These are phyloP conservation scores for Mormyrus iriodes DNA, from an alignment of 2,113 vertebrate genomes.

Conservation along the genomic window DNA sequence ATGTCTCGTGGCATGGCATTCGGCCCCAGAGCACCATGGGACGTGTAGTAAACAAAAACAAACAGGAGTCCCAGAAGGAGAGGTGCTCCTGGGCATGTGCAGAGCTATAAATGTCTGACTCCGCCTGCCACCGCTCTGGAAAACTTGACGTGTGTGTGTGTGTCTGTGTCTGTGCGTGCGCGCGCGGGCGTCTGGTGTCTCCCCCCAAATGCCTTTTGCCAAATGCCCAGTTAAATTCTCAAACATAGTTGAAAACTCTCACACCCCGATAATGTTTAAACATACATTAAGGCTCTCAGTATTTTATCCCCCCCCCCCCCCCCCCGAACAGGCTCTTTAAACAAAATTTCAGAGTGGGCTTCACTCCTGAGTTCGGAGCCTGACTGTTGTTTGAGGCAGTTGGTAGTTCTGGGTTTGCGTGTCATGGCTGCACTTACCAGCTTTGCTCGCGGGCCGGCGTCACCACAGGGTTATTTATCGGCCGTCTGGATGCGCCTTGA, in stretches of 20 bases:
- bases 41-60: conserved; percentile 12
- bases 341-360: background rate
- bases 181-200: background rate
- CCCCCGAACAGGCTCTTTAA: background rate
- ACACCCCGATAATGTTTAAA: background rate
- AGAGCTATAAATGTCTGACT: background rate
- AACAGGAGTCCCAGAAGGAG: background rate
- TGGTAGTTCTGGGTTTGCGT: too few species aligned
- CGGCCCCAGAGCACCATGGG: background rate
- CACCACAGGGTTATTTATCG: background rate
- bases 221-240: background rate
- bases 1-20: background rate
- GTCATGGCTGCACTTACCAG: background rate
- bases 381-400: background rate
- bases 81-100: background rate
- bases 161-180: background rate
- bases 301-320: background rate
- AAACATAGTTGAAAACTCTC: background rate
- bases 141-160: background rate
- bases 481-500: background rate
- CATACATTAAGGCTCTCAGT: background rate
- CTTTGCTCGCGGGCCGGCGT: background rate
- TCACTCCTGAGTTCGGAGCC: background rate
- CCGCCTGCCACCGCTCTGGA: background rate
- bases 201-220: background rate